Evolutionary conservation across 2,113 vertebrate species (phyloP).

Genomic region (Sterna hirundo): DNA sequence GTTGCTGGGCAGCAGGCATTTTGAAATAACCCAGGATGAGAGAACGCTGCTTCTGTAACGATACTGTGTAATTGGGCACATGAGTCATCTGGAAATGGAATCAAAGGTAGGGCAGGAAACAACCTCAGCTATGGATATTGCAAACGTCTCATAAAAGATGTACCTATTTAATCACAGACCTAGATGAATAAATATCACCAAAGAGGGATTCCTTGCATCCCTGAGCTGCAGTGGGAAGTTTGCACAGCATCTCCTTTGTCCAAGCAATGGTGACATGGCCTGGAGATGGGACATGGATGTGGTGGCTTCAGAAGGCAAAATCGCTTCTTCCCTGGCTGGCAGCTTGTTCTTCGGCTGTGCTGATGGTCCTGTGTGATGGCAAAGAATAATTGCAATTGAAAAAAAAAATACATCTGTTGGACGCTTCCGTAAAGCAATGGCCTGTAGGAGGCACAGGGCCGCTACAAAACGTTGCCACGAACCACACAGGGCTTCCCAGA

Average conservation of each 20-base stretch:
- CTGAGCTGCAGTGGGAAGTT: not conserved
- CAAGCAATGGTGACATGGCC: not conserved
- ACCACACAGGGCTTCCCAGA: not conserved
- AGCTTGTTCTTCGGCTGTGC: not conserved
- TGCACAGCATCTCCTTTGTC: not conserved
- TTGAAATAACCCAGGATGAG: not conserved
- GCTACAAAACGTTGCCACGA: not conserved
- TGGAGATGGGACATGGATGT: not conserved
- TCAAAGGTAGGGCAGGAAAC: not conserved
- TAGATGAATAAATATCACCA: not conserved
- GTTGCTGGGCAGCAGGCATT: not conserved
- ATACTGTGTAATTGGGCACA: rapidly evolving
- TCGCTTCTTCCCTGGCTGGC: not conserved
- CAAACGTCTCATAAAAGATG: not conserved
- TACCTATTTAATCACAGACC: not conserved
- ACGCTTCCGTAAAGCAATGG: not conserved
- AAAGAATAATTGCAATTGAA: not conserved
- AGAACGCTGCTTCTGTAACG: not conserved
- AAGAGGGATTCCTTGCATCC: not conserved
- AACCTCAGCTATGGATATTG: not conserved
- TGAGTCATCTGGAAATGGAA: rapidly evolving
- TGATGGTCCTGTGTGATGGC: not conserved
- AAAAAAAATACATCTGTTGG: not conserved
- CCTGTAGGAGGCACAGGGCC: not conserved
- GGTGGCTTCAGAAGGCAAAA: not conserved